Base-by-base conservation (phyloP, 1,140 invertebrate genomes). In the Trichomalopsis sarcophagae region DNA sequence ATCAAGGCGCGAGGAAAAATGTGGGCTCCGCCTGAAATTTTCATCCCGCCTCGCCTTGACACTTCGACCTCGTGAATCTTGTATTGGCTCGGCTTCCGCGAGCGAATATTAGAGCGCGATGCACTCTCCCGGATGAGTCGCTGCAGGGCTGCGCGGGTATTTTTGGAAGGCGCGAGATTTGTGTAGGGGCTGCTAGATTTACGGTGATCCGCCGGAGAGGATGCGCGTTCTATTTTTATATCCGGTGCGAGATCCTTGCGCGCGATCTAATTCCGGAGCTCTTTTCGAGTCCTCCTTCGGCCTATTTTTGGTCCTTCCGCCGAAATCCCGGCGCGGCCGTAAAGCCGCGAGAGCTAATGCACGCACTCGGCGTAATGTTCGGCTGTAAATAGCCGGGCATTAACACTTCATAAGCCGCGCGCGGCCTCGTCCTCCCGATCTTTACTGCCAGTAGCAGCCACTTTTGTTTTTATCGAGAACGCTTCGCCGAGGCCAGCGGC, bases 1-100 rank as follows among this genome's bases (percentile, higher is more conserved):
- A 81, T 73, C 80, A 81, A 50, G 13, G 7, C 11, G 9, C 33
- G 6, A 7, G 84, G 81, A 82, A 86, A 86, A 3, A 14, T 33
- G 84, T 82, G 81, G 76, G 86, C 62, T 82, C 84, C 73, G 21
- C 62, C 77, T 86, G 74, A 87, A 86, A 84, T 71, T 78, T 84
- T 84, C 3, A 78, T 78, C 78, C 71, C 36, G 21, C 5, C 10
- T 33, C 1, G 21, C 23, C 55, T 30, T 68, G 21, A 68, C 74
- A 76, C 33, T 36, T 27, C 44, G 47, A n/a, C 23, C 21, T 76
- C 73, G 23, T 82, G 81, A 76, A 82, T 84, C 74, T 78, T 77
- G 33, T 10, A 30, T 62, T 4, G 55, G 71, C 73, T 66, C 5
- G 81, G 33, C 81, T 76, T 78, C 10, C 7, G 13, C n/a, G 36